phyloP scores from a whole-genome alignment of 1,140 invertebrate genomes.

The Sitodiplosis mosellana region DNA sequence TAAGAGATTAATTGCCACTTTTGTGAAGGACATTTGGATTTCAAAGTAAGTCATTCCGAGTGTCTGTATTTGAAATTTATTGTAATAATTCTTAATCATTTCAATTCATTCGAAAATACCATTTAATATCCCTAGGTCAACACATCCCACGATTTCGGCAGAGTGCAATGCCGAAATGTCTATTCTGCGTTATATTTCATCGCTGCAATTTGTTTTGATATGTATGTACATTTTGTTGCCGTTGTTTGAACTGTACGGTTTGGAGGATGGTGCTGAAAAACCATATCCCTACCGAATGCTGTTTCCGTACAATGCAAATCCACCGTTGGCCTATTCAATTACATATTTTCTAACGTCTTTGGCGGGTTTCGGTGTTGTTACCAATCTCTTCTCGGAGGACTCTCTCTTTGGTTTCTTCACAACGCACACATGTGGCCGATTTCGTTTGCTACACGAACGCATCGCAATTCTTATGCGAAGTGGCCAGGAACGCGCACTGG shows the following conservation, averaged over 20 bases:
- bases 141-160: background rate
- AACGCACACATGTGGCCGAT: constrained; percentile 20
- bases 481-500: background rate
- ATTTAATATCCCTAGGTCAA: background rate
- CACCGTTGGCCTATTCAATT: constrained; percentile 10
- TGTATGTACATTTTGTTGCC: constrained; percentile 20
- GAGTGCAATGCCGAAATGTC: constrained; percentile 13
- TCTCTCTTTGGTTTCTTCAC: constrained; percentile 21
- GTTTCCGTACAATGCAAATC: constrained; percentile 16
- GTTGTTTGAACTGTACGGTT: constrained; percentile 11
- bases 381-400: constrained; percentile 22
- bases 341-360: constrained; percentile 20
- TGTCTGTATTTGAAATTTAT: background rate
- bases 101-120: too few relatives aligned
- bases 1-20: constrained; percentile 12
- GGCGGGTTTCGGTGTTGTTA: constrained; percentile 22
- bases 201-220: constrained; percentile 14
- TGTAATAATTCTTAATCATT: too few relatives aligned
- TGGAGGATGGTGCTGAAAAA: constrained; percentile 8
- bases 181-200: constrained; percentile 17
- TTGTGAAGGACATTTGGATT: constrained; percentile 19
- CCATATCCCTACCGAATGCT: constrained; percentile 23
- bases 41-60: constrained; percentile 10
- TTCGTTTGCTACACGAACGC: constrained; percentile 12
- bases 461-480: constrained; percentile 8